These are phyloP conservation scores for Reticulitermes lucifugus DNA, from an alignment of 2,888 invertebrate genomes.

Conservation along the genomic window DNA sequence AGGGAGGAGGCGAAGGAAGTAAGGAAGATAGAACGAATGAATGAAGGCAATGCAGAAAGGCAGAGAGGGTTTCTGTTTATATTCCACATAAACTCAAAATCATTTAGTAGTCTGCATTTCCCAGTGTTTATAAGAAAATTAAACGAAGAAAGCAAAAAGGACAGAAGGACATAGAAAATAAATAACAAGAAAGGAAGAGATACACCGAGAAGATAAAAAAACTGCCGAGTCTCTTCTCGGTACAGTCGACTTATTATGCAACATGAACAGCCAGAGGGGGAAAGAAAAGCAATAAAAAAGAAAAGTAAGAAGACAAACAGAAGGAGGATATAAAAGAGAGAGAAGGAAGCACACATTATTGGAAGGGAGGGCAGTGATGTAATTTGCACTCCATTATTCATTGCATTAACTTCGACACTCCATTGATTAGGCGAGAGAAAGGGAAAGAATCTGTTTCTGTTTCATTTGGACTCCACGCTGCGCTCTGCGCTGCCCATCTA, in stretches of 20 bases:
- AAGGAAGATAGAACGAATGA: background rate
- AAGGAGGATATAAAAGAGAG: background rate
- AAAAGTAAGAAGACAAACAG: background rate
- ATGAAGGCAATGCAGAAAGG: too few relatives aligned
- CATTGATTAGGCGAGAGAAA: slow-evolving; percentile 32
- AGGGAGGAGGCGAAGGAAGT: background rate
- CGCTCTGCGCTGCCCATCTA: too few relatives aligned
- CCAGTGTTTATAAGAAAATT: background rate
- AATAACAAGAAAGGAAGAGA: background rate
- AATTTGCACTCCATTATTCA: slow-evolving; percentile 35
- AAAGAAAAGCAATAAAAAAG: background rate
- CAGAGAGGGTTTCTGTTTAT: too few relatives aligned
- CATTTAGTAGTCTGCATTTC: too few relatives aligned
- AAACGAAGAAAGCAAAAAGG: background rate
- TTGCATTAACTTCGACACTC: slow-evolving; percentile 28
- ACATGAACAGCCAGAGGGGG: too few relatives aligned
- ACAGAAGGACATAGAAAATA: background rate
- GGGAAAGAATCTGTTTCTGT: background rate
- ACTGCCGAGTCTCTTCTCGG: too few relatives aligned
- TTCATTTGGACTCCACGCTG: background rate
- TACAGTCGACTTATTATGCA: too few relatives aligned
- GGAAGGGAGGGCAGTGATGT: slow-evolving; percentile 14
- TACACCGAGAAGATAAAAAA: too few relatives aligned
- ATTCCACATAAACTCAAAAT: too few relatives aligned
- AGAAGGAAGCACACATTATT: slow-evolving; percentile 10